phyloP scores from a whole-genome alignment of 1,140 invertebrate genomes.

The Calycopis cecrops region DNA sequence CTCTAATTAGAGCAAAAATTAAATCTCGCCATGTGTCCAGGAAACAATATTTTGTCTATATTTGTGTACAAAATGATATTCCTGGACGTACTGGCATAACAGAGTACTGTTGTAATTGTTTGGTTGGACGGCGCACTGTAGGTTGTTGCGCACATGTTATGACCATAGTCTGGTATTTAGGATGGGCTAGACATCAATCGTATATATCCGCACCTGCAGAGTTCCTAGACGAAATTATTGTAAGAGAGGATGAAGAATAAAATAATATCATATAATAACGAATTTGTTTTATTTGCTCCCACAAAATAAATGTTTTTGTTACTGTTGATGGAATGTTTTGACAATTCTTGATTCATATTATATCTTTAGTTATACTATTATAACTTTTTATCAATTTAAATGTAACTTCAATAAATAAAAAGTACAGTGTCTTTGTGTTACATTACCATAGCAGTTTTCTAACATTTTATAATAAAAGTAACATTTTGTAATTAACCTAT shows the following conservation, averaged over 20 bases:
- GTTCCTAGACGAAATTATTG: conserved; percentile 11
- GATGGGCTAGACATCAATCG: conserved; percentile 18
- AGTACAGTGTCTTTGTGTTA: no score
- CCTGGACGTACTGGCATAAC: not conserved
- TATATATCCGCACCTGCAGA: conserved; percentile 12
- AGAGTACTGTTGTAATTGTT: not conserved
- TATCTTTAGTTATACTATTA: no score
- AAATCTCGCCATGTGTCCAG: conserved; percentile 23
- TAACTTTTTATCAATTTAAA: no score
- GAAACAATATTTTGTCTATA: conserved; percentile 24
- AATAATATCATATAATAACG: not conserved
- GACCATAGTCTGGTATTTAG: conserved; percentile 22
- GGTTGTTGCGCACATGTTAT: conserved; percentile 22
- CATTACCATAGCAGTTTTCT: no score
- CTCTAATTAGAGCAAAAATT: conserved; percentile 21
- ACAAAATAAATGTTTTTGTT: no score
- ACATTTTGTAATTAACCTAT: no score
- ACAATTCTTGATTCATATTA: no score
- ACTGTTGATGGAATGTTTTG: no score
- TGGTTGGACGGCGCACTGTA: conserved; percentile 6
- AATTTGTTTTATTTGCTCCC: not conserved
- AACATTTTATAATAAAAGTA: no score
- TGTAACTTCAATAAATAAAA: no score
- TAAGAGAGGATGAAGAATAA: conserved; percentile 14
- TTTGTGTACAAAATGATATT: conserved; percentile 22